Base-by-base conservation (phyloP, 2,113 vertebrate species). In the Gracilinanus agilis region DNA sequence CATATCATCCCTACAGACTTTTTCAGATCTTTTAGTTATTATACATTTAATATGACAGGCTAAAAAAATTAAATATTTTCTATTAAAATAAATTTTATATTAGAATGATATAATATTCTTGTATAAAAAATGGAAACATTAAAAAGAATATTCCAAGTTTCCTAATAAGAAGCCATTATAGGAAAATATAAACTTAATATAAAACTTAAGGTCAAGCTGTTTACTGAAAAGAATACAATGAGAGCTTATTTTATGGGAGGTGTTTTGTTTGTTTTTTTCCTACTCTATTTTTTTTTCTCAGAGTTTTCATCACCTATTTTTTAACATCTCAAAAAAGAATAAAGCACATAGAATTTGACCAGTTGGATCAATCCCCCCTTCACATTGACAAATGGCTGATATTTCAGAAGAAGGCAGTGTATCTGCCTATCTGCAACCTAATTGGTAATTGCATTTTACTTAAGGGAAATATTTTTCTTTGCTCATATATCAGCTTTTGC, bases 41-140 rank as follows among this genome's bases (percentile, higher is more conserved):
- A 55, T 12, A 67, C 23, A 5, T 44, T 61, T 90, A 88, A 34
- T 90, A 90, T 75, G 2, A 12, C 24, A 90, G n/a, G 54, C 94
- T 92, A 44, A 95, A 25, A 93, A 11, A 94, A 95, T n/a, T 67
- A 90, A 94, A 56, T 90, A 24, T 44, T 13, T 9, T 90, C 44
- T 58, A 34, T 54, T 21, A 53, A 27, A 92, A 94, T 92, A 5
- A 61, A 49, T 92, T 53, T 89, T 90, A 27, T 2, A 24, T 49
- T 88, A 91, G 40, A 89, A 21, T 90, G 53, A 44, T 58, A 53
- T 90, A 92, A 90, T 83, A 75, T 24, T 21, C n/a, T 91, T 23
- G 83, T 83, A 19, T 83, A 40, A 40, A 67, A 83, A 83, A 21
- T 83, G 67, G 7, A 83, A 83, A 83, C n/a, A 83, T 83, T 83